phyloP scores from a whole-genome alignment of 2,888 invertebrate species.

The Tipula vernalis region DNA sequence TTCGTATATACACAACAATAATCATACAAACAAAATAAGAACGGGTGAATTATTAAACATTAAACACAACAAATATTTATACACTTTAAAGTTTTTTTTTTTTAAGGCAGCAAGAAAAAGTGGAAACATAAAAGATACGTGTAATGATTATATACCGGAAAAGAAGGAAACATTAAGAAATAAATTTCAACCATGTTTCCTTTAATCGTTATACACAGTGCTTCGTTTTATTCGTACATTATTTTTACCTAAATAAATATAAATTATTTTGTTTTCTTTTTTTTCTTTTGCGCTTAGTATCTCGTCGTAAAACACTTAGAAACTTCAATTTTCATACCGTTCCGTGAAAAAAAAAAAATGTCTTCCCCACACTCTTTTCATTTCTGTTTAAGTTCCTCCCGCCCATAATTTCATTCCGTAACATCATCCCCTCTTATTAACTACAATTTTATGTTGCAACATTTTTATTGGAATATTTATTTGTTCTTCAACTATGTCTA shows the following conservation, averaged over 20 bases:
- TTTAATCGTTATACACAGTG: constrained; percentile 6
- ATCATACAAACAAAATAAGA: neutral
- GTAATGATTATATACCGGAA: constrained; percentile 11
- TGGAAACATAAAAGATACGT: constrained; percentile 7
- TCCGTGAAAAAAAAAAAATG: neutral
- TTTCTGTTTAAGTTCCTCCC: no score
- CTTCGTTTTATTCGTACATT: neutral
- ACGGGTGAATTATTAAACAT: neutral
- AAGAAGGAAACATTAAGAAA: constrained; percentile 10
- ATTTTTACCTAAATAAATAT: neutral
- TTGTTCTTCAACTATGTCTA: neutral
- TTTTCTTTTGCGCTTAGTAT: neutral
- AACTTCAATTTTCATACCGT: constrained; percentile 7
- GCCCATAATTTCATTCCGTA: neutral
- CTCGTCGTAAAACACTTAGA: constrained; percentile 5
- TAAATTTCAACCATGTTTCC: constrained; percentile 10
- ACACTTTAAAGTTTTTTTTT: neutral
- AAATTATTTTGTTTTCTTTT: no score
- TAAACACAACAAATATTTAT: neutral
- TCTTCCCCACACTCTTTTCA: neutral
- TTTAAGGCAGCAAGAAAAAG: neutral
- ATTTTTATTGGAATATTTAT: neutral
- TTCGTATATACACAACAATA: neutral
- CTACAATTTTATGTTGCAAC: neutral
- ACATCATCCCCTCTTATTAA: neutral